Percentiles rank a stretch among this genome's conserved stretches.
Evolutionary conservation across 1,140 invertebrate species (phyloP).

Genomic region (Drosophila sechellia): DNA sequence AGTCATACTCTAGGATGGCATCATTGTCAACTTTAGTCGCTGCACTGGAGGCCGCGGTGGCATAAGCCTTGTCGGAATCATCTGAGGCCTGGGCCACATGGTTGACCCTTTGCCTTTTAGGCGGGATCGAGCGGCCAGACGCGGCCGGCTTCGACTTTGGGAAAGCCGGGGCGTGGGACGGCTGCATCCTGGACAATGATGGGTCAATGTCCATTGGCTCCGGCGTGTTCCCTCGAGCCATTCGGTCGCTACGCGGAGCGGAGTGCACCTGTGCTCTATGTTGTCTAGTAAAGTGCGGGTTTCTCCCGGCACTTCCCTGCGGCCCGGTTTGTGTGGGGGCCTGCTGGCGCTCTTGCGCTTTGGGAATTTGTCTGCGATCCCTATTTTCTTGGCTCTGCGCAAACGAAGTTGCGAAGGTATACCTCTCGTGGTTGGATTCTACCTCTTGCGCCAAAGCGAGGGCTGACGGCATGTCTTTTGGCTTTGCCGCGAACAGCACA

Average conservation of each 20-base stretch:
- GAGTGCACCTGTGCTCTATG: too few relatives aligned
- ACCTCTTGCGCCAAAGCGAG: constrained; percentile 18
- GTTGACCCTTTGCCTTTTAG: too few relatives aligned
- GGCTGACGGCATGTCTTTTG: constrained; percentile 2
- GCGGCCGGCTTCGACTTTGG: too few relatives aligned
- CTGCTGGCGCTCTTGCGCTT: background rate
- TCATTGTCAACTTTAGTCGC: background rate
- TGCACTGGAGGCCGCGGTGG: background rate
- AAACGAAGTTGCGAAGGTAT: constrained; percentile 19
- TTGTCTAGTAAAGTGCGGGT: too few relatives aligned
- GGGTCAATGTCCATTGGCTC: too few relatives aligned
- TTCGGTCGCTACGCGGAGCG: too few relatives aligned
- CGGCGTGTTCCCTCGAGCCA: too few relatives aligned
- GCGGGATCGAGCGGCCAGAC: too few relatives aligned
- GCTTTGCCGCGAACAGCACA: constrained; percentile 1
- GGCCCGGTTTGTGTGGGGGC: too few relatives aligned
- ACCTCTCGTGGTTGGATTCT: constrained; percentile 12
- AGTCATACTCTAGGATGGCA: background rate
- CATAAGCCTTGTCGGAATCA: background rate
- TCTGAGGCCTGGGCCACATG: background rate
- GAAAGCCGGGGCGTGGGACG: too few relatives aligned
- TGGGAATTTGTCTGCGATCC: background rate
- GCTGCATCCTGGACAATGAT: too few relatives aligned
- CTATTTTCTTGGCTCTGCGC: constrained; percentile 17
- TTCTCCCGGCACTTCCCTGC: too few relatives aligned